Conservation (phyloP, 2,888 invertebrate species). For the Clunio marinus region DNA sequence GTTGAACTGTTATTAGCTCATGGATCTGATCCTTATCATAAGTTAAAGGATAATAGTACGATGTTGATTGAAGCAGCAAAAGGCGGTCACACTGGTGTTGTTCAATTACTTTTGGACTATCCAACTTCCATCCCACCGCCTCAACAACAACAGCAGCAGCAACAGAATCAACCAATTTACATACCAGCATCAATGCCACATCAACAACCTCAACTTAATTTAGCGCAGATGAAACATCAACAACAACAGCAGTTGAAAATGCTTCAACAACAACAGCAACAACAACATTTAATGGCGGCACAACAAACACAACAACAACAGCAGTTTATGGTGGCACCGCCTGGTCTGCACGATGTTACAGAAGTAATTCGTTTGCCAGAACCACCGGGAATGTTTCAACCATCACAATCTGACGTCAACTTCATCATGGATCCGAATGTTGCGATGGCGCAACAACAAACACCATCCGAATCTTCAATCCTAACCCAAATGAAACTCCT, state of each 20-base stretch:
- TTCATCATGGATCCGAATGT: slow-evolving; percentile 36
- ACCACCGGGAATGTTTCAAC: slow-evolving; percentile 34
- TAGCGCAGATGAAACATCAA: slow-evolving; percentile 49
- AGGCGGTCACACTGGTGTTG: slow-evolving; percentile 94
- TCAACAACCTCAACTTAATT: slow-evolving; percentile 40
- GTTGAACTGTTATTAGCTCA: slow-evolving; percentile 87
- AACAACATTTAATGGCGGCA: slow-evolving; percentile 46
- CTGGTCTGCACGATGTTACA: slow-evolving; percentile 35
- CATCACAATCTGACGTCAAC: slow-evolving; percentile 10
- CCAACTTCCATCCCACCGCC: slow-evolving; percentile 69
- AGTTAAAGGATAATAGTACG: slow-evolving; percentile 96
- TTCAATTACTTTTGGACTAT: slow-evolving; percentile 90
- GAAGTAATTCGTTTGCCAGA: slow-evolving; percentile 37
- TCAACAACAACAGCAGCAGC: no score
- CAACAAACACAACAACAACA: slow-evolving; percentile 22
- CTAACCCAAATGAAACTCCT: slow-evolving; percentile 51
- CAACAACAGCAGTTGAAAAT: slow-evolving; percentile 44
- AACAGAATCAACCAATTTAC: slow-evolving; percentile 32
- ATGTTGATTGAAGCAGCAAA: slow-evolving; percentile 98
- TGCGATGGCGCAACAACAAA: not conserved
- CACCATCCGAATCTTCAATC: slow-evolving; percentile 49
- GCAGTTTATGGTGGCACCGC: slow-evolving; percentile 34
- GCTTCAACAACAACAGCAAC: slow-evolving; percentile 46
- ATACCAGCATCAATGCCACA: slow-evolving; percentile 39
- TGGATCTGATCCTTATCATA: slow-evolving; percentile 93